These are phyloP conservation scores for Poicephalus gulielmi DNA, from an alignment of 2,113 vertebrate genomes.

Conservation along the genomic window DNA sequence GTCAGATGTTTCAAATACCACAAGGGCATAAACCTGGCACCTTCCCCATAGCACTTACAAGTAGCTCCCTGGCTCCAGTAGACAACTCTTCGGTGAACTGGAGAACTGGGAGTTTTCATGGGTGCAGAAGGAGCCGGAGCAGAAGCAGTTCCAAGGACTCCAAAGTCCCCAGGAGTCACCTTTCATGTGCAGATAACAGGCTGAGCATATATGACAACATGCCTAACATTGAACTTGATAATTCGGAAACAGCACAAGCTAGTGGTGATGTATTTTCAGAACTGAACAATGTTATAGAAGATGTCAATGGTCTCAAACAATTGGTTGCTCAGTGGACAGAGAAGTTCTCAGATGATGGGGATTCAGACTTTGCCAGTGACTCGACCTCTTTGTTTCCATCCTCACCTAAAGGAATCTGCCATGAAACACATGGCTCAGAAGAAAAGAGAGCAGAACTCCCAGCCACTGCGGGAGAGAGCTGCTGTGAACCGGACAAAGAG, in stretches of 20 bases:
- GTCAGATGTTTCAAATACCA: conserved; percentile 80
- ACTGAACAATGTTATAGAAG: conserved; percentile 82
- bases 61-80: conserved; percentile 53
- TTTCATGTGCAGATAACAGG: conserved; percentile 60
- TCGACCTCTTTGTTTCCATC: conserved; percentile 71
- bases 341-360: conserved; percentile 76
- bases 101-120: conserved; percentile 87
- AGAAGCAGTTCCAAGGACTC: conserved; percentile 55
- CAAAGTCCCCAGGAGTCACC: conserved; percentile 4
- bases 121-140: conserved; percentile 63
- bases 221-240: conserved; percentile 41
- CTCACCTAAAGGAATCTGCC: conserved; percentile 72
- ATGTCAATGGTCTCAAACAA: conserved; percentile 81
- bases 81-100: conserved; percentile 79
- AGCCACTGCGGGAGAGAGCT: background rate
- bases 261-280: conserved; percentile 82
- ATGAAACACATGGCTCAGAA: conserved; percentile 67
- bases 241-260: background rate
- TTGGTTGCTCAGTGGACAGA: conserved; percentile 83
- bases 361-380: conserved; percentile 74
- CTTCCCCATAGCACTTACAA: conserved; percentile 81
- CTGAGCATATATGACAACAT: conserved; percentile 88
- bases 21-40: conserved; percentile 86
- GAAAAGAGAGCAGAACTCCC: background rate
- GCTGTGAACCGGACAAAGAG: conserved; percentile 28